phyloP scores from a whole-genome alignment of 1,140 invertebrate genomes.

The Drosophila subobscura region DNA sequence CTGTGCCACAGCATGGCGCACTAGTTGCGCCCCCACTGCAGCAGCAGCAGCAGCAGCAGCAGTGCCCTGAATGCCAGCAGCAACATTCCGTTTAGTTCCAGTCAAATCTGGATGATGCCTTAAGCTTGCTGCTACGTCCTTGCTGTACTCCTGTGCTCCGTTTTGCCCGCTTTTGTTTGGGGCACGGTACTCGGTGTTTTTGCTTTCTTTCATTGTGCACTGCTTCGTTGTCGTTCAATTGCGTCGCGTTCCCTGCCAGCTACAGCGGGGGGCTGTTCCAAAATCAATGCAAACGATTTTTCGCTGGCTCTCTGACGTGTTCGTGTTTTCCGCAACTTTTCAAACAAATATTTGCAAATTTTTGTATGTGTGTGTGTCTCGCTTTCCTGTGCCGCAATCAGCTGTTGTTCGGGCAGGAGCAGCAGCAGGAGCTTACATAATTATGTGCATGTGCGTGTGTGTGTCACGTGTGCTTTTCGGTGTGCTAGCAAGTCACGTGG shows the following conservation, averaged over 20 bases:
- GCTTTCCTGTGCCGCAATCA: constrained; percentile 12
- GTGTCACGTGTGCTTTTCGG: constrained; percentile 35
- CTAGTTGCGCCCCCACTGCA: constrained; percentile 1
- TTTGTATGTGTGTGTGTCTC: no score
- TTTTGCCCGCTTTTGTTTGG: not conserved
- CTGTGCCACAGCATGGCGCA: no score
- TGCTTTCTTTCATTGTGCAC: not conserved
- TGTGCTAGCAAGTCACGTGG: constrained; percentile 7
- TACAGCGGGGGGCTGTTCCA: no score
- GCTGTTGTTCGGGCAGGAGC: constrained; percentile 18
- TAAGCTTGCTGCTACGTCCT: constrained; percentile 22
- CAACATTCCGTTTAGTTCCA: constrained; percentile 33
- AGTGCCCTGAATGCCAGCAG: not conserved
- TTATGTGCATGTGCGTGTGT: constrained; percentile 23
- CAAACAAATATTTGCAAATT: no score
- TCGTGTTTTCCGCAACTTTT: no score
- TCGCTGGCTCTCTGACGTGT: no score
- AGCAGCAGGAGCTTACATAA: constrained; percentile 59
- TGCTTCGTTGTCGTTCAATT: no score
- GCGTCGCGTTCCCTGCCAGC: no score
- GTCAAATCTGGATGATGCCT: constrained; percentile 2
- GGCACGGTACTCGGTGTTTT: not conserved
- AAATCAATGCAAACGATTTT: no score
- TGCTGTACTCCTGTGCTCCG: constrained; percentile 20
- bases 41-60: not conserved